Conservation (phyloP, 2,797 vertebrate genomes). For the Microcaecilia unicolor region DNA sequence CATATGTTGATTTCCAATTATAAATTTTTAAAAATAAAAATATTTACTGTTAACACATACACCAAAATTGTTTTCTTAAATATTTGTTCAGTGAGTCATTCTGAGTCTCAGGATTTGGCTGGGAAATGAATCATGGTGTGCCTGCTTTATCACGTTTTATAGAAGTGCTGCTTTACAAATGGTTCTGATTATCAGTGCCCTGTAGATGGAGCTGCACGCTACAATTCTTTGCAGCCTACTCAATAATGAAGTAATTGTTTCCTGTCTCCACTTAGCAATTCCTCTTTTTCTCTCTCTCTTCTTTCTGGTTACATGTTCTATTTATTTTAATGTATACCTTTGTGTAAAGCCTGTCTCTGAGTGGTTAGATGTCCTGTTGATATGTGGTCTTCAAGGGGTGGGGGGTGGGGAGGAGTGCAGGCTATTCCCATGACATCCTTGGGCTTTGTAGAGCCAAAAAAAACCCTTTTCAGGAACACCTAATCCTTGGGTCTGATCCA, state of each 20-base stretch:
- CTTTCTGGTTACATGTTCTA: conserved; percentile 57
- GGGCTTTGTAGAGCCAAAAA: conserved; percentile 58
- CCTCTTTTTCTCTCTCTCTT: conserved; percentile 41
- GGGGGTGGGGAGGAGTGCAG: conserved; percentile 39
- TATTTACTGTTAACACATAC: too few relatives aligned
- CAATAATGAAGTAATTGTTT: conserved; percentile 78
- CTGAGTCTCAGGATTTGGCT: too few relatives aligned
- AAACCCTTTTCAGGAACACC: conserved; percentile 77
- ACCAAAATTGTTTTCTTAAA: too few relatives aligned
- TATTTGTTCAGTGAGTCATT: too few relatives aligned
- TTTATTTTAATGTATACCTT: conserved; percentile 77
- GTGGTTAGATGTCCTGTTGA: conserved; percentile 58
- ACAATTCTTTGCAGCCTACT: conserved; percentile 47
- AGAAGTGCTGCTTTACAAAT: conserved; percentile 25
- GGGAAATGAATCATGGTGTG: too few relatives aligned
- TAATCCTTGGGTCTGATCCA: conserved; percentile 81
- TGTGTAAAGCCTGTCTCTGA: conserved; percentile 55
- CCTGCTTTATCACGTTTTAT: neutral
- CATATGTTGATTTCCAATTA: too few relatives aligned
- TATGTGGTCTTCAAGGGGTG: conserved; percentile 56
- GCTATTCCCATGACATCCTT: conserved; percentile 66
- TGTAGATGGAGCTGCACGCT: conserved; percentile 93
- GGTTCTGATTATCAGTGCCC: conserved; percentile 34
- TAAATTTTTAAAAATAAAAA: too few relatives aligned
- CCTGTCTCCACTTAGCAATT: conserved; percentile 37